These are phyloP conservation scores for Pseudomyrmex concolor DNA, from an alignment of 1,140 invertebrate species.

Conservation along the genomic window DNA sequence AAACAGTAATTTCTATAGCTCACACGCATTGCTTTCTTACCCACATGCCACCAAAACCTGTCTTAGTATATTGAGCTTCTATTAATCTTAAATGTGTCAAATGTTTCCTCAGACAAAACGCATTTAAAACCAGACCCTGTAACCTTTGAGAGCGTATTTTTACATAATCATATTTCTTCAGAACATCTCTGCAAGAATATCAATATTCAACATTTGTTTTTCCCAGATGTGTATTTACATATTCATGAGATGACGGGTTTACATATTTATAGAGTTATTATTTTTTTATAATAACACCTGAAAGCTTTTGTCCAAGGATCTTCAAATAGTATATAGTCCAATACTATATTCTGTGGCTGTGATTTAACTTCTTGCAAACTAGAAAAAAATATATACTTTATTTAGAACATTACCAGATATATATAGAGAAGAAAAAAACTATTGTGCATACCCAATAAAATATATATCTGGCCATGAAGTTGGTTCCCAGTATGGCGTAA, in stretches of 20 bases:
- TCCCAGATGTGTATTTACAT: background rate
- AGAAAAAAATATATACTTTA: constrained; percentile 59
- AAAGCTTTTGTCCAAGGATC: constrained; percentile 93
- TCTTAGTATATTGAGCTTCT: constrained; percentile 93
- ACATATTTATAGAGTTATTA: background rate
- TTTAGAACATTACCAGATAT: background rate
- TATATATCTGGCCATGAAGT: constrained; percentile 92
- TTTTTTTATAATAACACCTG: constrained; percentile 75
- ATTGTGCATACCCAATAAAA: constrained; percentile 88
- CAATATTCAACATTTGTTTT: background rate
- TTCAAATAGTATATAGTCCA: constrained; percentile 90
- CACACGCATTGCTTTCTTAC: constrained; percentile 79
- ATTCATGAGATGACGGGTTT: background rate
- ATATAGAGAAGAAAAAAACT: background rate
- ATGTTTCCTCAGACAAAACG: constrained; percentile 92
- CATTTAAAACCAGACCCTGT: constrained; percentile 91
- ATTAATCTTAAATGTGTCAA: constrained; percentile 92
- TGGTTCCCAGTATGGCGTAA: constrained; percentile 86
- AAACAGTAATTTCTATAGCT: background rate
- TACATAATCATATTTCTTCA: constrained; percentile 90
- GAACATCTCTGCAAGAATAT: constrained; percentile 86
- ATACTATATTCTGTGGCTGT: constrained; percentile 93
- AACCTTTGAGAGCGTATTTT: constrained; percentile 91
- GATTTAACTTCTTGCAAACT: constrained; percentile 96
- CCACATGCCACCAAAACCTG: constrained; percentile 96